Conservation (phyloP, 1,140 invertebrate species). For the Cylas formicarius region DNA sequence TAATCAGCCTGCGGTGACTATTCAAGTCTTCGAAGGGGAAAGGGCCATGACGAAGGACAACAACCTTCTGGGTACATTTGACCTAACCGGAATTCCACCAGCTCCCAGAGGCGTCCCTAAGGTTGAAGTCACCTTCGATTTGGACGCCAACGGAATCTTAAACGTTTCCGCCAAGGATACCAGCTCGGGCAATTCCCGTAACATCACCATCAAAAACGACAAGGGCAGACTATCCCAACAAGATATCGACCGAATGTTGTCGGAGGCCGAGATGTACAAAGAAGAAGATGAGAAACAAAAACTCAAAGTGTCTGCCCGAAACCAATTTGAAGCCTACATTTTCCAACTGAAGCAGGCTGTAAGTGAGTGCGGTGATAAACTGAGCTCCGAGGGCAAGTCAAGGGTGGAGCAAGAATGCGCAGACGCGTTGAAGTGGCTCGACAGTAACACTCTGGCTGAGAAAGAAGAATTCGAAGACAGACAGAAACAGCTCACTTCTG, state of each 20-base stretch:
- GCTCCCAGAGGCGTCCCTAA: constrained; percentile 54
- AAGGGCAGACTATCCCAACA: constrained; percentile 71
- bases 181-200: constrained; percentile 45
- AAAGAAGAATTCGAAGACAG: constrained; percentile 58
- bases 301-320: constrained; percentile 52
- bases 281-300: constrained; percentile 63
- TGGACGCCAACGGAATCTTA: constrained; percentile 65
- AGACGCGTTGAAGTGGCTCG: constrained; percentile 47
- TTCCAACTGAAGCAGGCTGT: constrained; percentile 59
- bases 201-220: constrained; percentile 83
- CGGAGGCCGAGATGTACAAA: constrained; percentile 56
- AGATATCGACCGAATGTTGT: constrained; percentile 77
- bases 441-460: constrained; percentile 47
- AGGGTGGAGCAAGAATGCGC: constrained; percentile 43
- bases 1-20: constrained; percentile 62
- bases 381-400: constrained; percentile 38
- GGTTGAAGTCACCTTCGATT: constrained; percentile 63
- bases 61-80: constrained; percentile 68
- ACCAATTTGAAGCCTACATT: constrained; percentile 61
- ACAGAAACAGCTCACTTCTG: constrained; percentile 47
- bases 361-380: constrained; percentile 45
- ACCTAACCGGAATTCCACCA: constrained; percentile 56
- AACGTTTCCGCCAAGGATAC: constrained; percentile 53
- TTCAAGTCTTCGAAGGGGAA: constrained; percentile 73
- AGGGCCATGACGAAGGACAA: constrained; percentile 72